phyloP scores from a whole-genome alignment of 2,888 invertebrate species.

The Hypsopygia costalis region DNA sequence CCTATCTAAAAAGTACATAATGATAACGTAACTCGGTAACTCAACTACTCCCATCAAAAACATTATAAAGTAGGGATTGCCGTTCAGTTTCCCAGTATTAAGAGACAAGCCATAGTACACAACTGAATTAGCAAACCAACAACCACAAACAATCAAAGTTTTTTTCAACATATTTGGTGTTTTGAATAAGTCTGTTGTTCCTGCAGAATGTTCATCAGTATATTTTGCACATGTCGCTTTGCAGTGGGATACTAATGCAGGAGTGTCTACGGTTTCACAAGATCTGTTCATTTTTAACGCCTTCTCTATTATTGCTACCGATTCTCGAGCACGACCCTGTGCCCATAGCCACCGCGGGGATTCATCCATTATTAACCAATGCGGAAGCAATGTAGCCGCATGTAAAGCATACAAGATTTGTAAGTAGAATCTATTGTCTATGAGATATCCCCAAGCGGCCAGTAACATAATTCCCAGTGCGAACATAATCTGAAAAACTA shows the following conservation, averaged over 20 bases:
- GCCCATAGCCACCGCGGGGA: conserved; percentile 94
- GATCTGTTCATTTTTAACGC: conserved; percentile 86
- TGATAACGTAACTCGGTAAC: conserved; percentile 88
- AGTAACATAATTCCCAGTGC: conserved; percentile 90
- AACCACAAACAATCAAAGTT: conserved; percentile 89
- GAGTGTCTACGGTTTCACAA: conserved; percentile 81
- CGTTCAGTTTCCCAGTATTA: conserved; percentile 88
- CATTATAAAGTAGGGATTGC: conserved; percentile 89
- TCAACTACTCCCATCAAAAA: conserved; percentile 91
- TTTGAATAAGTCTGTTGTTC: conserved; percentile 87
- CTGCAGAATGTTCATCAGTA: conserved; percentile 74
- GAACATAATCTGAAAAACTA: conserved; percentile 89
- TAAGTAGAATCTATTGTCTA: conserved; percentile 86
- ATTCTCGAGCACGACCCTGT: conserved; percentile 87
- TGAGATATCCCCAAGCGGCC: conserved; percentile 89
- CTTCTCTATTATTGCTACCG: conserved; percentile 86
- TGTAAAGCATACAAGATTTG: conserved; percentile 90
- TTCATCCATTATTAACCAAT: conserved; percentile 93
- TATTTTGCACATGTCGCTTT: conserved; percentile 73
- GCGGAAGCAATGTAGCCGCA: conserved; percentile 85
- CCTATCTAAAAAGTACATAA: conserved; percentile 87
- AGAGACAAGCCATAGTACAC: conserved; percentile 92
- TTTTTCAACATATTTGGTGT: conserved; percentile 89
- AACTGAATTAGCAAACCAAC: conserved; percentile 93
- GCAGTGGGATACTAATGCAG: conserved; percentile 83